Evolutionary conservation across 2,797 vertebrate genomes (phyloP).

Genomic region (Alcedo atthis): DNA sequence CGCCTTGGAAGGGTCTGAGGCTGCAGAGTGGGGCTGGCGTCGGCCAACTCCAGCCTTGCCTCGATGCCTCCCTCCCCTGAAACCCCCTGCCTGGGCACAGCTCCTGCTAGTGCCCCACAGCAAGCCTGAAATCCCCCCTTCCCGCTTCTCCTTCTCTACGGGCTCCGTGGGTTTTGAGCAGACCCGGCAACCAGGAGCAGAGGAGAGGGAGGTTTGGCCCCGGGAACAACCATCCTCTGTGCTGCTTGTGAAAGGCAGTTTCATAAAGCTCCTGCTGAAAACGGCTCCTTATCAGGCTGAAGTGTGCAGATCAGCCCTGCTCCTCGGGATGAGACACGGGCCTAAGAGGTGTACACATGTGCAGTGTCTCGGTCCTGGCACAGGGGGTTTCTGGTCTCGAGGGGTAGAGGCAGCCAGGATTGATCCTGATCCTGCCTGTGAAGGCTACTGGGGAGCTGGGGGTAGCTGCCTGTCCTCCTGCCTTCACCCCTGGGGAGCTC

Average conservation of each 20-base stretch:
- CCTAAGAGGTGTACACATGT: not conserved
- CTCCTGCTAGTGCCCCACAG: not conserved
- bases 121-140: conserved; percentile 49
- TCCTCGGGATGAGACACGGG: not conserved
- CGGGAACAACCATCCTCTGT: conserved; percentile 68
- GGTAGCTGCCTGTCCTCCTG: not conserved
- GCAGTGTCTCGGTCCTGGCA: not conserved
- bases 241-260: conserved; percentile 62
- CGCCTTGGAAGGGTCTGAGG: conserved; percentile 60
- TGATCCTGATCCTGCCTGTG: not conserved
- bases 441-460: accelerated
- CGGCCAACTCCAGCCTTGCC: conserved; percentile 43
- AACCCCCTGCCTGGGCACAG: not conserved
- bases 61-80: not conserved
- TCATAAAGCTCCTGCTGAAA: conserved; percentile 46
- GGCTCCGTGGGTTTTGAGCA: conserved; percentile 26
- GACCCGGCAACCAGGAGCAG: conserved; percentile 20
- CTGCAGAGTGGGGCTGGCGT: conserved; percentile 53
- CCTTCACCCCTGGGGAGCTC: not conserved
- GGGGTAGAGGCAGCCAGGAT: not conserved
- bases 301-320: not conserved
- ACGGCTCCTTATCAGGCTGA: not conserved
- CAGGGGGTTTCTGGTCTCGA: accelerated
- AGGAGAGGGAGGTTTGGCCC: conserved; percentile 38
- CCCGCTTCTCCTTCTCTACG: not conserved